Evolutionary conservation across 2,113 vertebrate genomes (phyloP).

Genomic region (Tachysurus vachellii): DNA sequence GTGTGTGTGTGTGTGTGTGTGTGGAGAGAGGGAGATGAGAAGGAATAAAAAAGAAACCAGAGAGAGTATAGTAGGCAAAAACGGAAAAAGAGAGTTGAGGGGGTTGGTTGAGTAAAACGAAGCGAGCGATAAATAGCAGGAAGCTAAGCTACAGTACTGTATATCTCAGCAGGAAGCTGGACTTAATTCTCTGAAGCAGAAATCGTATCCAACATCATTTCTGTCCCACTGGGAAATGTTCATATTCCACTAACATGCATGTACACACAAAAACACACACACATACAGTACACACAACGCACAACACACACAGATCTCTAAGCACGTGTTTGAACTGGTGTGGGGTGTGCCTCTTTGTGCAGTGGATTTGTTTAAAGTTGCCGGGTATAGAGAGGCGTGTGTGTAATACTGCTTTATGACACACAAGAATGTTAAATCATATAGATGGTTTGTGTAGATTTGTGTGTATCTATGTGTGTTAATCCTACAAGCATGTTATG

Average conservation of each 20-base stretch:
- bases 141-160: conserved; percentile 2
- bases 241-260: conserved; percentile 21
- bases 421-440: background rate
- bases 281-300: background rate
- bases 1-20: conserved; percentile 16
- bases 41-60: background rate
- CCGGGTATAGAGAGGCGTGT: background rate
- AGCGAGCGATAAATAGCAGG: background rate
- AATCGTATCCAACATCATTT: conserved; percentile 56
- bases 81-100: background rate
- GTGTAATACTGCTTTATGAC: background rate
- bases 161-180: conserved; percentile 52
- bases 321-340: background rate
- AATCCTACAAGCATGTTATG: background rate
- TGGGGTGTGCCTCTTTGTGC: background rate
- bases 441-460: background rate
- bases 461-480: background rate
- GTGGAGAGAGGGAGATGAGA: conserved; percentile 11
- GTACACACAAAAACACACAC: background rate
- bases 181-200: conserved; percentile 65
- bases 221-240: conserved; percentile 40
- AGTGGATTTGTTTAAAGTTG: background rate
- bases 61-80: conserved; percentile 16
- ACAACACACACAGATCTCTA: background rate
- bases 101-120: background rate